These are phyloP conservation scores for Portunus trituberculatus DNA, from an alignment of 1,140 invertebrate species.

Conservation along the genomic window DNA sequence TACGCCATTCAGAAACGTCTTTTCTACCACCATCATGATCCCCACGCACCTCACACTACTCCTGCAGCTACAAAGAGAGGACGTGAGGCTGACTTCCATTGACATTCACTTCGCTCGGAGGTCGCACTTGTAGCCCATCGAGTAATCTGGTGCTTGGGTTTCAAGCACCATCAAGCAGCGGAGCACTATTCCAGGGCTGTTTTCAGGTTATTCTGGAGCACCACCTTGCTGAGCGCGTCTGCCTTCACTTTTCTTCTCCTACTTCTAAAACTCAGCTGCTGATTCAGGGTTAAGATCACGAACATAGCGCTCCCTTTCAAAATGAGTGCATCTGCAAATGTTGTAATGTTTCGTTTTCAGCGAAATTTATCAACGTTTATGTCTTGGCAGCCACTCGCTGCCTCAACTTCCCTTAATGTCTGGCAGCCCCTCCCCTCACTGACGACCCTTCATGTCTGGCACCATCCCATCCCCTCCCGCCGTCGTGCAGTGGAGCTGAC, in stretches of 20 bases:
- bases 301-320: background rate
- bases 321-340: no score
- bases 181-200: background rate
- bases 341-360: no score
- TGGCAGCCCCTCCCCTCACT: background rate
- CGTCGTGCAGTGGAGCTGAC: no score
- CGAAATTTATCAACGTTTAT: no score
- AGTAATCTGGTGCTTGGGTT: background rate
- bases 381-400: background rate
- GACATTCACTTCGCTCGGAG: background rate
- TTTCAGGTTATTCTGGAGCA: background rate
- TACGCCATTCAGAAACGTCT: background rate
- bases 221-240: background rate
- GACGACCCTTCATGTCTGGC: no score
- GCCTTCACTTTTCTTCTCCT: background rate
- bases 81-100: background rate
- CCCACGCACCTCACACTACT: background rate
- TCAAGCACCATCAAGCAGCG: background rate
- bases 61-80: background rate
- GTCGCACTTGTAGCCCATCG: background rate
- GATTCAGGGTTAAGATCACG: background rate
- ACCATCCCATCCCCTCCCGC: no score
- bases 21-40: background rate
- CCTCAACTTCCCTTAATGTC: background rate
- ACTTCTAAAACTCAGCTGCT: background rate